Conservation (phyloP, 2,797 vertebrate genomes). For the Aldrovandia affinis region DNA sequence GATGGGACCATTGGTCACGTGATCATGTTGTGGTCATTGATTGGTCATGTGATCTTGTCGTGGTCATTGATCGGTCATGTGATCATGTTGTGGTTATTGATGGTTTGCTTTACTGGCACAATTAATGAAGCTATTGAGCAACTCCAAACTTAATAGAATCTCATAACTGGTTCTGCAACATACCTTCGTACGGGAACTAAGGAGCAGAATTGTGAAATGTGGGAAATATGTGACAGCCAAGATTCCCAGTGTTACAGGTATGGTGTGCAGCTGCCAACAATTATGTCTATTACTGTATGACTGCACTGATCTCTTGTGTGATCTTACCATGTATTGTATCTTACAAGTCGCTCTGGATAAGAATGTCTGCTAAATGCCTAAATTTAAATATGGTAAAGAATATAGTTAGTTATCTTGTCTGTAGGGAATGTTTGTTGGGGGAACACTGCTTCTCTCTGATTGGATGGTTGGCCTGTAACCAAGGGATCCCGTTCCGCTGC, state of each 20-base stretch:
- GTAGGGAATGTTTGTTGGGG: too few relatives aligned
- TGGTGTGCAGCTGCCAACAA: too few relatives aligned
- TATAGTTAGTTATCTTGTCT: too few relatives aligned
- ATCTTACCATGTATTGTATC: too few relatives aligned
- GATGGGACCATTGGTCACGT: background rate
- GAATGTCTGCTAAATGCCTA: too few relatives aligned
- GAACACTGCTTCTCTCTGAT: background rate
- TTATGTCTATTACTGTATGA: too few relatives aligned
- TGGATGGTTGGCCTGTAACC: background rate
- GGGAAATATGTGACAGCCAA: too few relatives aligned
- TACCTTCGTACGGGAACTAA: background rate
- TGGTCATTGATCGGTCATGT: background rate
- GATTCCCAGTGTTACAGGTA: too few relatives aligned
- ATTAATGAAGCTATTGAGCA: background rate
- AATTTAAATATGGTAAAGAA: too few relatives aligned
- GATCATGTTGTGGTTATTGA: background rate
- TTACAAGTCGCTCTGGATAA: too few relatives aligned
- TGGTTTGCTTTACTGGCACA: background rate
- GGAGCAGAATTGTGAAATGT: background rate
- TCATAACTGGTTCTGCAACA: background rate
- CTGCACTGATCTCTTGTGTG: too few relatives aligned
- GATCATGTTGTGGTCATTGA: background rate
- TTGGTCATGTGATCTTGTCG: background rate
- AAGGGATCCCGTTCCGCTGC: too few relatives aligned
- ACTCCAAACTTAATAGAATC: background rate